Evolutionary conservation across 2,888 invertebrate species (phyloP).

Genomic region (Agriotes lineatus): DNA sequence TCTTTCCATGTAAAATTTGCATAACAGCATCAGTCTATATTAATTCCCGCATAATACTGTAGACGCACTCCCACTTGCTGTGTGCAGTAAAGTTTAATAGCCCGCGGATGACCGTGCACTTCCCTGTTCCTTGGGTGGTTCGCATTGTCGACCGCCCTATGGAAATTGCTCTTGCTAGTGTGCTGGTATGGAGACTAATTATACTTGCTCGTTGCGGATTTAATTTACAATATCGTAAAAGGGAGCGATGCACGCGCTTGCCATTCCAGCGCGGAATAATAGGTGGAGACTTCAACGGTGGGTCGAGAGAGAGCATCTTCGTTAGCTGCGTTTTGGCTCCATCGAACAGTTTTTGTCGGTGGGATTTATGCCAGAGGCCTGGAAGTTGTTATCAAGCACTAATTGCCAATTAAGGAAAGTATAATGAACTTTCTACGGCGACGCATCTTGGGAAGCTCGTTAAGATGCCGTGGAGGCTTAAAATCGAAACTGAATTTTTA

Average conservation of each 20-base stretch:
- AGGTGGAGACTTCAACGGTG: constrained; percentile 2
- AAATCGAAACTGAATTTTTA: no score
- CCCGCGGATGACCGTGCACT: constrained; percentile 31
- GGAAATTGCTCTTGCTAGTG: constrained; percentile 6
- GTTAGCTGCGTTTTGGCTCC: no score
- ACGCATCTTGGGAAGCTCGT: no score
- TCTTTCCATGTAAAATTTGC: constrained; percentile 8
- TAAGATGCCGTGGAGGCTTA: no score
- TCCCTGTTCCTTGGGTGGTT: constrained; percentile 30
- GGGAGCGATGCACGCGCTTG: not conserved
- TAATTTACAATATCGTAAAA: constrained; percentile 1
- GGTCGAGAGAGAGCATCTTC: not conserved
- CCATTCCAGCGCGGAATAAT: constrained; percentile 2
- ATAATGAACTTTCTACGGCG: no score
- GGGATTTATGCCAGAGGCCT: not conserved
- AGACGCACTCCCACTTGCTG: constrained; percentile 10
- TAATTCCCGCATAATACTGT: constrained; percentile 2
- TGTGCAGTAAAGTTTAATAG: constrained; percentile 19
- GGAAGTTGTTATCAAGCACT: no score
- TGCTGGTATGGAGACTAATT: constrained; percentile 8
- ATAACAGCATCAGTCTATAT: constrained; percentile 4
- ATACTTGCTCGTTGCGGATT: constrained; percentile 8
- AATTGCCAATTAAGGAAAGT: no score
- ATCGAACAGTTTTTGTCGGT: no score
- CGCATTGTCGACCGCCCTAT: not conserved